phyloP scores from a whole-genome alignment of 2,797 vertebrate species.

The Antrozous pallidus region DNA sequence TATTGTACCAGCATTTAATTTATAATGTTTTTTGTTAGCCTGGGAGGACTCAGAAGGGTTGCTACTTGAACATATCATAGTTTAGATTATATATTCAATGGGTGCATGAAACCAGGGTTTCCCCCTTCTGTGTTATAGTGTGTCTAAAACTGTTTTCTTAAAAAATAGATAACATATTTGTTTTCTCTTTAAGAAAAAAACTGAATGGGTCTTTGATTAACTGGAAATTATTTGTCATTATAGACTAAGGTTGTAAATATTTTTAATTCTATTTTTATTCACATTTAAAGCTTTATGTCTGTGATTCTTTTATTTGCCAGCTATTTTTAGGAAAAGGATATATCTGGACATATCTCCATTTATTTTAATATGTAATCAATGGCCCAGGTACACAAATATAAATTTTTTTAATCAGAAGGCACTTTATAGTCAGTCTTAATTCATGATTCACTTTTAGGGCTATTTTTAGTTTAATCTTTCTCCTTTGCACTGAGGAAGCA shows the following conservation, averaged over 20 bases:
- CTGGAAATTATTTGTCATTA: neutral
- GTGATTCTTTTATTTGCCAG: neutral
- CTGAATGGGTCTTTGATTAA: neutral
- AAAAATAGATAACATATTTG: neutral
- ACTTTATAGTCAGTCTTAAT: neutral
- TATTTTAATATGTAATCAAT: constrained; percentile 24
- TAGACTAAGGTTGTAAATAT: neutral
- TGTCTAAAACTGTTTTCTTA: neutral
- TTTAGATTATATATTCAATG: neutral
- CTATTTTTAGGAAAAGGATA: neutral
- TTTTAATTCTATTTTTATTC: neutral
- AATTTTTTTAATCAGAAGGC: neutral
- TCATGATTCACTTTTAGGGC: neutral
- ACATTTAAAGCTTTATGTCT: constrained; percentile 1
- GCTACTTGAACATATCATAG: neutral
- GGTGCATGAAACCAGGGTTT: neutral
- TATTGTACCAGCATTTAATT: neutral
- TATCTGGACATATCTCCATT: constrained; percentile 18
- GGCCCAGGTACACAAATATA: neutral
- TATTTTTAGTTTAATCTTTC: neutral
- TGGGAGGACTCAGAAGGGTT: neutral
- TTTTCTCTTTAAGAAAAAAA: neutral
- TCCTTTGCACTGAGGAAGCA: neutral
- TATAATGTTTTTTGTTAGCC: neutral
- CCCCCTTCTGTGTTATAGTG: neutral